Percentiles rank a stretch among this genome's conserved stretches.
Evolutionary conservation across 1,140 invertebrate species (phyloP).

Genomic region (Trichomalopsis sarcophagae): DNA sequence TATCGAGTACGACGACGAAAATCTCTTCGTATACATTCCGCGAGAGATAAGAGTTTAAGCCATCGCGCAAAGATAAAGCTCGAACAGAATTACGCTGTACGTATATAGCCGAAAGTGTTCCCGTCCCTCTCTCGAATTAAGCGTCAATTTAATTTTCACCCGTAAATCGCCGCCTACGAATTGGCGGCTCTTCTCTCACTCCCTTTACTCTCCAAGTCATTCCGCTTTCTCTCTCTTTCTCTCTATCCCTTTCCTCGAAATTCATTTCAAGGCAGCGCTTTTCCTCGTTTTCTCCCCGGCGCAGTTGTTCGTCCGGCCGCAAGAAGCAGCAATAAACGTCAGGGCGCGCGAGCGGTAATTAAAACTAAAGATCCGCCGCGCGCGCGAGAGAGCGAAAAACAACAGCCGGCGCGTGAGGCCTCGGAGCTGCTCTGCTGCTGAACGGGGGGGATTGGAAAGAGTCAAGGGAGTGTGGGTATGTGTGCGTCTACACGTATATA

Average conservation of each 20-base stretch:
- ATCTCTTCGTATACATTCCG: neutral
- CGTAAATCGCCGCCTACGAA: conserved; percentile 18
- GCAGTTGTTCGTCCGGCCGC: conserved; percentile 53
- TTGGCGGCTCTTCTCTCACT: conserved; percentile 3
- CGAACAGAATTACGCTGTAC: neutral
- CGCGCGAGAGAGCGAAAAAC: conserved; percentile 67
- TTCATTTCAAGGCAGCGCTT: conserved; percentile 52
- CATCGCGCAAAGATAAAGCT: neutral
- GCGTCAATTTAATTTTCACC: conserved; percentile 45
- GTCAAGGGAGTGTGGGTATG: neutral
- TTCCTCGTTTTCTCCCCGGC: conserved; percentile 55
- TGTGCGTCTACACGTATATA: neutral
- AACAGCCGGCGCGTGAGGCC: conserved; percentile 59
- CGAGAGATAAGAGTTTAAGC: neutral
- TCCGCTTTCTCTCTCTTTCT: neutral
- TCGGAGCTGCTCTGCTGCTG: neutral
- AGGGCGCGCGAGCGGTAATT: conserved; percentile 69
- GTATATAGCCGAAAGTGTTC: neutral
- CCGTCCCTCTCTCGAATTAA: neutral
- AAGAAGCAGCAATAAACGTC: conserved; percentile 74
- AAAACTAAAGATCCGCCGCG: conserved; percentile 71
- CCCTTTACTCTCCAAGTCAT: neutral
- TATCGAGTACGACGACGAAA: neutral
- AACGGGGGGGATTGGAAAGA: neutral
- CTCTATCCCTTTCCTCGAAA: conserved; percentile 43